Evolutionary conservation across 2,113 vertebrate species (phyloP).

Genomic region (Lichenostomus cassidix): DNA sequence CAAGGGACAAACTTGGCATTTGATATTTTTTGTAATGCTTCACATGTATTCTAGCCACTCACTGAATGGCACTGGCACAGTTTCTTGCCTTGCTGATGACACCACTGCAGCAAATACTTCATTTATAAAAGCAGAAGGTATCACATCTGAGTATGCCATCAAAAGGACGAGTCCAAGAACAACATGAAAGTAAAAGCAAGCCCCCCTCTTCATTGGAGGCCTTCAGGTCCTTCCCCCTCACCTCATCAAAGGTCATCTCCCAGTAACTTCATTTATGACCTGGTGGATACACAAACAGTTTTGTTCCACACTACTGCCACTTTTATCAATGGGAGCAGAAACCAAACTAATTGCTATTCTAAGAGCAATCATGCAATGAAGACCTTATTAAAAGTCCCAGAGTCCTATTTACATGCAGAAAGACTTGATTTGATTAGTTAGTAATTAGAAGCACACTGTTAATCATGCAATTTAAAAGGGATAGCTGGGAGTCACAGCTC

Average conservation of each 20-base stretch:
- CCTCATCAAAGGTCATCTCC: not conserved
- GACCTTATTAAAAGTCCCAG: slow-evolving; percentile 39
- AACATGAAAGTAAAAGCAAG: not conserved
- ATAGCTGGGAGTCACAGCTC: not conserved
- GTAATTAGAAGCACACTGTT: slow-evolving; percentile 44
- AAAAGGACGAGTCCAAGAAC: not conserved
- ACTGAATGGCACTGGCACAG: not conserved
- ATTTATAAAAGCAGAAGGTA: not conserved
- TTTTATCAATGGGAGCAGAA: slow-evolving; percentile 40
- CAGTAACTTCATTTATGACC: not conserved
- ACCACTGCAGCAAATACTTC: not conserved
- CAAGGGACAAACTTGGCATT: not conserved
- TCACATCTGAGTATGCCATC: not conserved
- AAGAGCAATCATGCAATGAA: not conserved
- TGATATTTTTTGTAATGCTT: not conserved
- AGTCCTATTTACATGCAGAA: slow-evolving; percentile 19
- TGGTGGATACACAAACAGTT: not conserved
- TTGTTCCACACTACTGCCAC: not conserved
- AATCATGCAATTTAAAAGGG: not conserved
- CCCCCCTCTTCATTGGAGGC: not conserved
- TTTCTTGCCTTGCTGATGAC: not conserved
- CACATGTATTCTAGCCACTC: not conserved
- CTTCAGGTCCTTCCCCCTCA: not conserved
- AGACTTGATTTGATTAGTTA: slow-evolving; percentile 53
- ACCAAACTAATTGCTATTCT: slow-evolving; percentile 14